Conservation (phyloP, 1,140 invertebrate genomes). For the Anastrepha obliqua region DNA sequence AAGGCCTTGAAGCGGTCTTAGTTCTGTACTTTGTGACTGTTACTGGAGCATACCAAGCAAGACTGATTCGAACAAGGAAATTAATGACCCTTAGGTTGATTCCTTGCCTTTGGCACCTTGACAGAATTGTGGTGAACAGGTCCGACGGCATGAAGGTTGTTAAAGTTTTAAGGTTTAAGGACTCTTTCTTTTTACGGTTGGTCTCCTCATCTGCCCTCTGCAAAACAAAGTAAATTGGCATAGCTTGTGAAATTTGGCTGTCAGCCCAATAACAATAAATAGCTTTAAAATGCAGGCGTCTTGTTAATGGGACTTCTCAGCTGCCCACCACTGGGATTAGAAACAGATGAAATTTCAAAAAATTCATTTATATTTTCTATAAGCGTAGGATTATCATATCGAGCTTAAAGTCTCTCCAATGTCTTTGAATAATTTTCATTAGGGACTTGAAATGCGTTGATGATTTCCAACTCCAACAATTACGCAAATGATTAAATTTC, state of each 20-base stretch:
- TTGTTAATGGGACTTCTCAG: too few relatives aligned
- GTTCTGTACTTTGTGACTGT: neutral
- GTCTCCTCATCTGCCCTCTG: conserved; percentile 40
- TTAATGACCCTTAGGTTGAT: neutral
- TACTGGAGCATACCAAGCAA: neutral
- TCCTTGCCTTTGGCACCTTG: neutral
- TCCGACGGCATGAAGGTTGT: neutral
- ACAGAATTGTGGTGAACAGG: neutral
- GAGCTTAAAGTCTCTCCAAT: too few relatives aligned
- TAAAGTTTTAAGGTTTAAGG: neutral
- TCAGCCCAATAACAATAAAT: conserved; percentile 52
- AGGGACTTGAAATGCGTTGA: too few relatives aligned
- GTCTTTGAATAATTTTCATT: too few relatives aligned
- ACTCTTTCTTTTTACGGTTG: conserved; percentile 21
- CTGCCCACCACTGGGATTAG: conserved; percentile 41
- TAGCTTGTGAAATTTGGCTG: conserved; percentile 34
- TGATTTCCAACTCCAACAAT: too few relatives aligned
- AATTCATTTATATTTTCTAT: neutral
- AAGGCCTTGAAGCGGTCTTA: neutral
- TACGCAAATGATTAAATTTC: too few relatives aligned
- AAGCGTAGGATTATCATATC: neutral
- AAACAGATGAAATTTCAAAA: neutral
- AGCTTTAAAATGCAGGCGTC: too few relatives aligned
- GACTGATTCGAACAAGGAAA: neutral
- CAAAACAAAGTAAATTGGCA: conserved; percentile 54